Evolutionary conservation across 2,888 invertebrate genomes (phyloP), one percentile per base, ranked within the genome.

Genomic region (Amphipyra tragopoginis): DNA sequence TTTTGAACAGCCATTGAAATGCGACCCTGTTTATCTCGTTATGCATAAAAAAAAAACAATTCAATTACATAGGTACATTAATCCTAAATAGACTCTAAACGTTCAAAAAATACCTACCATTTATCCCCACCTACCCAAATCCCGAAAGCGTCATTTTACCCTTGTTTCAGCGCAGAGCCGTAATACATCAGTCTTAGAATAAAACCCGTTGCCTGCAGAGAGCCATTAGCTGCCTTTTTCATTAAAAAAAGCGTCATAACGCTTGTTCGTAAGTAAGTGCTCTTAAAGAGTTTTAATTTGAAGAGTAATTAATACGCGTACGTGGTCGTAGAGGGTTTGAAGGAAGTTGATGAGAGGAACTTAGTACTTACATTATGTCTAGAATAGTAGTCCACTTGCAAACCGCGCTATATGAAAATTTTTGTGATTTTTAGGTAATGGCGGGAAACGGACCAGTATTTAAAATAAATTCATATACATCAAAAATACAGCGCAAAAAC

Each of bases 161-260:
- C 33, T 44, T 38, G 15, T 50, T 36, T n/a, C 33, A 14, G 5
- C 42, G 47, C 39, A 49, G 14, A 56, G 55, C 39, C 38, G n/a
- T 54, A 57, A 77, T 72, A 72, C 62, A 79, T 79, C 64, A 79
- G 75, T 49, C 64, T 75, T 62, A 47, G 49, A 40, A 59, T 58
- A 50, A 77, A 57, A 57, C 59, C 50, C 51, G 69, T 64, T 58
- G 56, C 47, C 60, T 54, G 44, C 49, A 49, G 55, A 48, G 13
- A 42, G 36, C 21, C 53, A 57, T 70, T 73, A 70, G 29, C 21
- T 40, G 15, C n/a, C 38, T 47, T 55, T 79, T 69, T 71, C 65
- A 71, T 67, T 74, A 80, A 77, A 79, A 29, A 75, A 62, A 29
- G 49, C 51, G 57, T 62, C 53, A 58, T 60, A 57, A 77, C 21